Evolutionary conservation across 2,797 vertebrate genomes (phyloP).

Genomic region (Anableps anableps): DNA sequence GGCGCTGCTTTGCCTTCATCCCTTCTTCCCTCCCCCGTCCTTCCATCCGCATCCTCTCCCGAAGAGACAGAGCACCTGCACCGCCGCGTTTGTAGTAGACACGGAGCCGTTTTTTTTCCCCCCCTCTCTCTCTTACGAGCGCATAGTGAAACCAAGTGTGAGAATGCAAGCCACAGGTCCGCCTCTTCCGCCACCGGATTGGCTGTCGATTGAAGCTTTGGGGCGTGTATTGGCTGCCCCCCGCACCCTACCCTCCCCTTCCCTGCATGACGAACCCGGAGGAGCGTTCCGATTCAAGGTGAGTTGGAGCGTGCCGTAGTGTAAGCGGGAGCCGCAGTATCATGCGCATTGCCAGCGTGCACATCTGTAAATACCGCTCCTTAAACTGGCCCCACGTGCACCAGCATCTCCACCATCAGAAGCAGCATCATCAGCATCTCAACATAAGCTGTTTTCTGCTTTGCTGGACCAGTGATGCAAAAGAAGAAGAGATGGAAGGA

Average conservation of each 20-base stretch:
- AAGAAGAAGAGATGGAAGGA: background rate
- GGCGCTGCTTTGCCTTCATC: slow-evolving; percentile 82
- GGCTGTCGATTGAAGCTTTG: slow-evolving; percentile 65
- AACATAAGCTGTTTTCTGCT: slow-evolving; percentile 20
- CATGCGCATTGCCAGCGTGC: slow-evolving; percentile 93
- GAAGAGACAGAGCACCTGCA: slow-evolving; percentile 88
- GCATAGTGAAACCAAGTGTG: slow-evolving; percentile 90
- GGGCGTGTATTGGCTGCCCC: slow-evolving; percentile 84
- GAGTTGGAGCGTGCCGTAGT: slow-evolving; percentile 92
- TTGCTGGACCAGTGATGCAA: slow-evolving; percentile 19
- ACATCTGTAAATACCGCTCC: slow-evolving; percentile 71
- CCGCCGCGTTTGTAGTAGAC: slow-evolving; percentile 83
- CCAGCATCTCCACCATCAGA: slow-evolving; percentile 33
- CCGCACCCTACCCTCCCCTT: slow-evolving; percentile 36
- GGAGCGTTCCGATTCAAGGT: slow-evolving; percentile 89
- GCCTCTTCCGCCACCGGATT: slow-evolving; percentile 75
- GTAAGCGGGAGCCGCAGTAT: slow-evolving; percentile 92
- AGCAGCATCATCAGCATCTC: slow-evolving; percentile 21
- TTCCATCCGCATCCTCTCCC: slow-evolving; percentile 85
- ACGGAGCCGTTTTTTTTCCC: slow-evolving; percentile 69
- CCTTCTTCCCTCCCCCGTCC: slow-evolving; percentile 84
- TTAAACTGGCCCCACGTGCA: slow-evolving; percentile 65
- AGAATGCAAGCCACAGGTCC: slow-evolving; percentile 81
- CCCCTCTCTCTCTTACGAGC: slow-evolving; percentile 66
- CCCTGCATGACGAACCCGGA: slow-evolving; percentile 70